These are phyloP conservation scores for Dinocampus coccinellae DNA, from an alignment of 2,888 invertebrate species.

Conservation along the genomic window DNA sequence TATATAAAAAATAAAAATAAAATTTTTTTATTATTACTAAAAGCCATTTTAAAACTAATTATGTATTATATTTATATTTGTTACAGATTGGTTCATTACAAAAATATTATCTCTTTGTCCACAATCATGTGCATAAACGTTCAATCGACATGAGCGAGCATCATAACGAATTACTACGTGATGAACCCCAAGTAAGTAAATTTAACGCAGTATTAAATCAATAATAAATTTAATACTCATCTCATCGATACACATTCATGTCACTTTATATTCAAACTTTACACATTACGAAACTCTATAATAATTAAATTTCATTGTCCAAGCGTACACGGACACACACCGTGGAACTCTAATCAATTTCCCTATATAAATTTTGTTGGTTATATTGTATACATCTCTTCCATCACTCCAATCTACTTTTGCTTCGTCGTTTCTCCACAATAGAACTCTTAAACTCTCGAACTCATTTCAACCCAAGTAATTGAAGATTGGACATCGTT, in stretches of 20 bases:
- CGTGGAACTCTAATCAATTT: background rate
- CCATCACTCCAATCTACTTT: background rate
- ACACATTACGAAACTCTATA: conserved; percentile 1
- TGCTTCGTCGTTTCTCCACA: background rate
- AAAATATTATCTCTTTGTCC: conserved; percentile 88
- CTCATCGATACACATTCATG: background rate
- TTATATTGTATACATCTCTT: background rate
- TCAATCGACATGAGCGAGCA: conserved; percentile 83
- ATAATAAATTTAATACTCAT: conserved; percentile 49
- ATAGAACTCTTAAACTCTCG: background rate
- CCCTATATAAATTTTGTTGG: background rate
- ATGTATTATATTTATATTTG: conserved; percentile 58
- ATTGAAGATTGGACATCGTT: background rate
- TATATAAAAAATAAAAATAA: too few species aligned
- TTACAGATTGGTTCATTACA: conserved; percentile 92
- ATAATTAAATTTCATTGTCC: background rate
- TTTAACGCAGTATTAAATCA: conserved; percentile 21
- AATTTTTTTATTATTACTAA: too few species aligned
- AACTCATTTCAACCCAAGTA: background rate
- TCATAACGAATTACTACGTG: conserved; percentile 82
- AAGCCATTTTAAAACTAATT: too few species aligned
- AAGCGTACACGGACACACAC: background rate
- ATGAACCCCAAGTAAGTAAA: conserved; percentile 81
- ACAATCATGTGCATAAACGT: conserved; percentile 86
- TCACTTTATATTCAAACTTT: conserved; percentile 26